Conservation (phyloP, 2,113 vertebrate species). For the Aphyosemion australe region DNA sequence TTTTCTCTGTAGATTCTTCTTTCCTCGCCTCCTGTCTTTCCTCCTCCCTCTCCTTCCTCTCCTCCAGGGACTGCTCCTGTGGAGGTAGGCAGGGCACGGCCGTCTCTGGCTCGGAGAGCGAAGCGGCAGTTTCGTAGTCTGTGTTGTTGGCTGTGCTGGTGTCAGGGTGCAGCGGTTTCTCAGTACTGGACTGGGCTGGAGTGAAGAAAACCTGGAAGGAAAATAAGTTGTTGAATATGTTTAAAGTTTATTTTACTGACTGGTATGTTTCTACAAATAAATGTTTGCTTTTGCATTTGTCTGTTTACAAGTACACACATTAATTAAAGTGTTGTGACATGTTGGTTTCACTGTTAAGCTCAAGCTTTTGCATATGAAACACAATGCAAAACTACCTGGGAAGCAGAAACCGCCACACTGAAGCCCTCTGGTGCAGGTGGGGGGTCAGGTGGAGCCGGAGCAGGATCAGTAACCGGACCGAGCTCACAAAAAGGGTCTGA, state of each 20-base stretch:
- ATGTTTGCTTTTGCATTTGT: too few relatives aligned
- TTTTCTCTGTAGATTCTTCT: conserved; percentile 38
- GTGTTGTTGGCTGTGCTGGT: conserved; percentile 75
- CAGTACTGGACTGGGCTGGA: conserved; percentile 61
- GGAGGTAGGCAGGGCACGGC: conserved; percentile 56
- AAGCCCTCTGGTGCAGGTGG: conserved; percentile 71
- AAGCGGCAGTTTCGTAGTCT: conserved; percentile 72
- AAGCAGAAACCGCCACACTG: conserved; percentile 78
- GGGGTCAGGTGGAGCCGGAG: conserved; percentile 29
- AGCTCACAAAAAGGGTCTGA: conserved; percentile 32
- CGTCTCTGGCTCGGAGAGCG: conserved; percentile 68
- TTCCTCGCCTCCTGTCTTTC: conserved; percentile 54
- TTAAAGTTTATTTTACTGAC: not conserved
- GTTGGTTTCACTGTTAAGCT: not conserved
- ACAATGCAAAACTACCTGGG: conserved; percentile 67
- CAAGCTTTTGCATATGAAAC: not conserved
- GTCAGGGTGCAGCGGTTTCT: conserved; percentile 69
- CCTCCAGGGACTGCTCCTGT: conserved; percentile 64
- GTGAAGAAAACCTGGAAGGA: conserved; percentile 77
- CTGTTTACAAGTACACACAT: not conserved
- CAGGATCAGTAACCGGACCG: conserved; percentile 23
- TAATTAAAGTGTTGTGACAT: not conserved
- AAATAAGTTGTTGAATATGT: conserved; percentile 40
- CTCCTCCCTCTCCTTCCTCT: conserved; percentile 63
- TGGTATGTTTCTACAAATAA: too few relatives aligned